A percentile compares a stretch with the other conserved stretches of the same genome.
Conservation (phyloP, 2,797 vertebrate species). For the Pristis pectinata region DNA sequence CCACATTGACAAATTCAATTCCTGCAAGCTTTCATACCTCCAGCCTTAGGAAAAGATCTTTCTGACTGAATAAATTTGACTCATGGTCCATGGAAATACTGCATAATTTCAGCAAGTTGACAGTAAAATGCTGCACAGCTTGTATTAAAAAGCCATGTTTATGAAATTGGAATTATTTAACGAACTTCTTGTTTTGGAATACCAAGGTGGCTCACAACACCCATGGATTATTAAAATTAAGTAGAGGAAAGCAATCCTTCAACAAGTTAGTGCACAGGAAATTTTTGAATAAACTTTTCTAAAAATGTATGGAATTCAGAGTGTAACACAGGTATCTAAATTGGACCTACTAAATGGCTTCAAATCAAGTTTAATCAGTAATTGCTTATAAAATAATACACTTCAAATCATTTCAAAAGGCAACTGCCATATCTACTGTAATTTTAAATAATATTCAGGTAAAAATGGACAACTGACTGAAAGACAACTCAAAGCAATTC, state of each 20-base stretch:
- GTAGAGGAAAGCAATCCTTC: not conserved
- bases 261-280: not conserved
- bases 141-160: not conserved
- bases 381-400: not conserved
- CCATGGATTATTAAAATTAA: not conserved
- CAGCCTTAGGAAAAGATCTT: not conserved
- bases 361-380: not conserved
- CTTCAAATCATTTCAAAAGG: too few relatives aligned
- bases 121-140: not conserved
- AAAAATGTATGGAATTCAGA: not conserved
- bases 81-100: not conserved
- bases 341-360: not conserved
- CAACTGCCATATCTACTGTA: not conserved
- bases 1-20: not conserved
- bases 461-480: not conserved
- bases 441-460: not conserved
- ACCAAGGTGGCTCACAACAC: not conserved
- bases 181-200: not conserved
- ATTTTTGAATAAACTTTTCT: not conserved
- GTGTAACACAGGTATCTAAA: too few relatives aligned
- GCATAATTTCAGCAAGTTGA: not conserved
- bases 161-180: not conserved
- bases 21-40: not conserved
- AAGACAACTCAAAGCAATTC: not conserved
- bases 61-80: not conserved